Conservation (phyloP, 2,888 invertebrate species). For the Pantelozetes paolii region DNA sequence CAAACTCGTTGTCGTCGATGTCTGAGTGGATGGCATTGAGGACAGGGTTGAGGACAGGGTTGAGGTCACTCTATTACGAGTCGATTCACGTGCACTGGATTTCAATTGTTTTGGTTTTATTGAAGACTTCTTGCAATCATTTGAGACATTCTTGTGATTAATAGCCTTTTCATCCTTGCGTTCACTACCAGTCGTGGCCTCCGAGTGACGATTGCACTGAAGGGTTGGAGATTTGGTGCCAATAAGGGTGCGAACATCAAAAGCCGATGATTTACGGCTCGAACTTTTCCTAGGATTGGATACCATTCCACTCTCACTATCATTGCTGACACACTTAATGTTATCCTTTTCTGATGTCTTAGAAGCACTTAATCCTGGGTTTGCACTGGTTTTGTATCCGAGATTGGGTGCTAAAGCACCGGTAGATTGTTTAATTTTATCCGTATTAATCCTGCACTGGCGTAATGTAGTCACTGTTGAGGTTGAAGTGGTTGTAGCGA, state of each 20-base stretch:
- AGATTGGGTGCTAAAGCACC: not conserved
- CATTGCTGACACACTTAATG: slow-evolving; percentile 4
- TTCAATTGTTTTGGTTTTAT: not conserved
- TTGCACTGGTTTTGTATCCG: not conserved
- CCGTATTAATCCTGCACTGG: slow-evolving; percentile 6
- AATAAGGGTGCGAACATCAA: slow-evolving; percentile 26
- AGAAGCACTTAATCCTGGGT: not conserved
- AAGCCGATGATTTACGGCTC: not conserved
- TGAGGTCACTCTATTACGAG: not conserved
- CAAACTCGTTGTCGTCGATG: not conserved
- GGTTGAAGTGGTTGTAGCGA: not conserved
- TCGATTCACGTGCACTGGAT: not conserved
- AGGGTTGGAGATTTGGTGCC: not conserved
- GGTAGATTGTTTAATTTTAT: not conserved
- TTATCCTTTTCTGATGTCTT: not conserved
- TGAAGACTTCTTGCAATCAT: not conserved
- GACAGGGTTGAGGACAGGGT: not conserved
- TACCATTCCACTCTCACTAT: not conserved
- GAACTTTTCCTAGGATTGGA: not conserved
- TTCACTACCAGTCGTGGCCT: not conserved
- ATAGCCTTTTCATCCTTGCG: not conserved
- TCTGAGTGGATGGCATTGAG: not conserved
- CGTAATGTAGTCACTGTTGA: not conserved
- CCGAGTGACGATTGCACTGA: not conserved
- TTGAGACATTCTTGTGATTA: not conserved